Evolutionary conservation across 2,113 vertebrate genomes (phyloP).

Genomic region (Crotophaga sulcirostris): DNA sequence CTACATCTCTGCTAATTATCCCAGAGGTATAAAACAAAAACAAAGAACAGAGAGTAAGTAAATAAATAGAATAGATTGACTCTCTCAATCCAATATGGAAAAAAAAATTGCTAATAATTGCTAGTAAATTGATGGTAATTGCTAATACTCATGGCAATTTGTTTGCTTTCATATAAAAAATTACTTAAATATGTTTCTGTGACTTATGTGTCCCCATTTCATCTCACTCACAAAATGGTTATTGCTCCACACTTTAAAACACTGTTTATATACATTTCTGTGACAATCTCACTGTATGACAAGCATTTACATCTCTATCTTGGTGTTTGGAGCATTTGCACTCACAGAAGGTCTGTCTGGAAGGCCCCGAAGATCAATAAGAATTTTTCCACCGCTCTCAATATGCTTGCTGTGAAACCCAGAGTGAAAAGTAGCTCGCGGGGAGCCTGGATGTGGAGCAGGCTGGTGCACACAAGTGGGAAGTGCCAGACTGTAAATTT

Average conservation of each 20-base stretch:
- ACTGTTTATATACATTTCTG: slow-evolving; percentile 32
- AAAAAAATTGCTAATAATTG: slow-evolving; percentile 11
- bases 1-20: not conserved
- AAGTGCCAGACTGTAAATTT: slow-evolving; percentile 51
- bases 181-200: slow-evolving; percentile 54
- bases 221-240: not conserved
- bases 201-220: slow-evolving; percentile 32
- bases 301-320: slow-evolving; percentile 3
- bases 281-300: not conserved
- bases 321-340: slow-evolving; percentile 22
- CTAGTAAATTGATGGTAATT: slow-evolving; percentile 14
- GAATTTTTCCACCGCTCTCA: slow-evolving; percentile 24
- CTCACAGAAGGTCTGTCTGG: slow-evolving; percentile 50
- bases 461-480: slow-evolving; percentile 9
- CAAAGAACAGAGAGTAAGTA: not conserved
- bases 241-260: slow-evolving; percentile 15
- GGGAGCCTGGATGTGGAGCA: slow-evolving; percentile 5
- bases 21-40: not conserved
- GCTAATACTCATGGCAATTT: slow-evolving; percentile 11
- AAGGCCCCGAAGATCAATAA: not conserved
- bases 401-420: slow-evolving; percentile 36
- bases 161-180: slow-evolving; percentile 43
- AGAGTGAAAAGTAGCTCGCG: not conserved
- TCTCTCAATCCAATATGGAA: not conserved
- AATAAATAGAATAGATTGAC: not conserved